Conservation (phyloP, 2,888 invertebrate genomes). For the Pristionchus fissidentatus region DNA sequence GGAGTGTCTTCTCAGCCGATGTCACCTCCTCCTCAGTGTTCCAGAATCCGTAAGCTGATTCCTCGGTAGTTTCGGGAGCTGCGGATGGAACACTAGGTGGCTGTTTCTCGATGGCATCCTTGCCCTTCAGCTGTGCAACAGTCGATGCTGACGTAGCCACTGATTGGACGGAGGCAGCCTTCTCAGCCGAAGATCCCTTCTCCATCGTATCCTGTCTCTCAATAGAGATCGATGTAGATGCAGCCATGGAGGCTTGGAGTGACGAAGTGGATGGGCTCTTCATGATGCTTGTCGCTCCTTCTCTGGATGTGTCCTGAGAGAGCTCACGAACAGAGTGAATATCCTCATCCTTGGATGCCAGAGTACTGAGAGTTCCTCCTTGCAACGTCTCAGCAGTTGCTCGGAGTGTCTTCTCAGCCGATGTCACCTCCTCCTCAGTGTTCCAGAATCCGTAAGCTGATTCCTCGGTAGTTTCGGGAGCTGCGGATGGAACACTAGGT, state of each 20-base stretch:
- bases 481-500: background rate
- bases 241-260: background rate
- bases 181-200: too few relatives aligned
- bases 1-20: slow-evolving; percentile 20
- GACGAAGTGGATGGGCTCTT: slow-evolving; percentile 9
- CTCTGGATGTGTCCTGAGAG: background rate
- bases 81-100: background rate
- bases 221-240: background rate
- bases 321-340: background rate
- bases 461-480: slow-evolving; percentile 51
- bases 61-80: slow-evolving; percentile 51
- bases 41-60: slow-evolving; percentile 54
- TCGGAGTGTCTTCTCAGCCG: slow-evolving; percentile 17
- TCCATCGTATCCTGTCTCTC: background rate
- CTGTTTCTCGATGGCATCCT: too few relatives aligned
- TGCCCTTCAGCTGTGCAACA: too few relatives aligned
- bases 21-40: slow-evolving; percentile 45
- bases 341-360: background rate
- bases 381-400: background rate
- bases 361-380: background rate
- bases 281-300: slow-evolving; percentile 8
- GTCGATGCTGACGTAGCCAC: background rate
- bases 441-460: slow-evolving; percentile 54
- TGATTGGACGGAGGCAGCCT: background rate
- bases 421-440: slow-evolving; percentile 37